Evolutionary conservation across 2,888 invertebrate species (phyloP), one percentile per base, ranked within the genome.

Genomic region (Anthophora plumipes): DNA sequence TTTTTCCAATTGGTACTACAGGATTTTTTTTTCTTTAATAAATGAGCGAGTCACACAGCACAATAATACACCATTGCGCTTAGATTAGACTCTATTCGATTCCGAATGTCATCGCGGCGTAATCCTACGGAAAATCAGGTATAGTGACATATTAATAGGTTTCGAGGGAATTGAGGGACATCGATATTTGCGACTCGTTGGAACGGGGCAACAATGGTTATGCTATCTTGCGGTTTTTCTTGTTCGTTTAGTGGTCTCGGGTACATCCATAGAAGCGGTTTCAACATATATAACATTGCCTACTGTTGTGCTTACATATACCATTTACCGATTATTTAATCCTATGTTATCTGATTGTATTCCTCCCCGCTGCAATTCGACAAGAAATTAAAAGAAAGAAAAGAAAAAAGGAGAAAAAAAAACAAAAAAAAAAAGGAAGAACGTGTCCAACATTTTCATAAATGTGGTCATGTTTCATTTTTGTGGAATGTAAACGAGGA

Each of bases 231-330:
- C 25, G 57, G 9, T 63, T 43, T n/a, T 55, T 52, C 59, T 43
- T 55, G 20, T 70, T 60, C 46, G 69, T 46, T 22, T 31, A 66
- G 11, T 69, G 46, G 52, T 71, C 61, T 66, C 41, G 39, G 67
- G 37, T 68, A 68, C 52, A 78, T 77, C n/a, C 67, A 67, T 68
- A 61, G 41, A 80, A 80, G 70, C 70, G 57, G 54, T 81, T 80
- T 46, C 60, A 41, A 76, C 80, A 80, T 70, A 70, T 80, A 73
- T 64, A 74, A 75, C 75, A 80, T 17, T 55, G 79, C 48, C n/a
- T 82, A 75, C 52, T 22, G 64, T 68, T 57, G 69, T 57, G 69
- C 39, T 79, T 46, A 81, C 69, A 64, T 73, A 69, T 73, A 79
- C 39, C 52, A 41, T 60, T 73, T 78, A 79, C 52, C 64, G 57